Evolutionary conservation across 2,797 vertebrate genomes (phyloP).

Genomic region (Lateolabrax maculatus): DNA sequence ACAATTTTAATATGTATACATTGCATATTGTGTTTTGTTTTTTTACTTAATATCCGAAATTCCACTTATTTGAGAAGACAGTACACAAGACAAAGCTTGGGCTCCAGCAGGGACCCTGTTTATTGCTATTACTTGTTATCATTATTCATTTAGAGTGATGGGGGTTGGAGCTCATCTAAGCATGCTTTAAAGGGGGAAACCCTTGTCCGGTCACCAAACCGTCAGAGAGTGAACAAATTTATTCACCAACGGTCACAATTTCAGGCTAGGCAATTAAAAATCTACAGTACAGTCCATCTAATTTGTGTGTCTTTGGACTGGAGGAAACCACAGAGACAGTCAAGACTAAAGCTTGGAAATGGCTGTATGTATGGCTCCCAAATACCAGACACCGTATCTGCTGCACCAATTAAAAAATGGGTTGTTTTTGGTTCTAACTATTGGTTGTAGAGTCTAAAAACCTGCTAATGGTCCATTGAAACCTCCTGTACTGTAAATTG

Average conservation of each 20-base stretch:
- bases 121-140: neutral
- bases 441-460: slow-evolving; percentile 1
- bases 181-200: neutral
- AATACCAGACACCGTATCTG: neutral
- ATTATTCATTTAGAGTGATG: slow-evolving; percentile 29
- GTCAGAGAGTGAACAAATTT: neutral
- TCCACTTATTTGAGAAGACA: neutral
- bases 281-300: neutral
- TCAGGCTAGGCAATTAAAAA: neutral
- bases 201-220: slow-evolving; percentile 3
- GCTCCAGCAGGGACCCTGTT: neutral
- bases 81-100: neutral
- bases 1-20: neutral
- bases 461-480: neutral
- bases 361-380: neutral
- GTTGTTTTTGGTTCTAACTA: neutral
- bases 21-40: neutral
- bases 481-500: no score
- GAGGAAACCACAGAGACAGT: neutral
- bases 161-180: slow-evolving; percentile 9
- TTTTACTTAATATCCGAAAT: neutral
- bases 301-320: neutral
- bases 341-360: neutral
- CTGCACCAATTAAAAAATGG: neutral
- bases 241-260: neutral